These are phyloP conservation scores for Caracal caracal DNA, from an alignment of 2,113 vertebrate genomes.

Conservation along the genomic window DNA sequence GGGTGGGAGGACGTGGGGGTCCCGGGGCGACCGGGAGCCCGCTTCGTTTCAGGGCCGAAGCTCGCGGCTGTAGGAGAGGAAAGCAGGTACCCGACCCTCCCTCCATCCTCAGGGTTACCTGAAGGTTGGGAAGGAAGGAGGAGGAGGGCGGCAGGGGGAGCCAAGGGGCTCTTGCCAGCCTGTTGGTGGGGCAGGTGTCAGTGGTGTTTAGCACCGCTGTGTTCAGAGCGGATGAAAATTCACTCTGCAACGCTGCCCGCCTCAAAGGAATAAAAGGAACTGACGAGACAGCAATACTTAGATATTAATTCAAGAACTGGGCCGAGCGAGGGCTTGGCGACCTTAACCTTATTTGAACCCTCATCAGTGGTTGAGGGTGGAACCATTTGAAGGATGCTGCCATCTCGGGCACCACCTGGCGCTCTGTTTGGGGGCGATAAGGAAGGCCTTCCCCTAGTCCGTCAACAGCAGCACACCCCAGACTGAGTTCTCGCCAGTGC, in stretches of 20 bases:
- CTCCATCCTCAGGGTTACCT: background rate
- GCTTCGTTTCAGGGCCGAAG: background rate
- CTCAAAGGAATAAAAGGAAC: background rate
- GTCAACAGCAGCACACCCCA: background rate
- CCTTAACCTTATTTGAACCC: background rate
- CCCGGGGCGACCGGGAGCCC: background rate
- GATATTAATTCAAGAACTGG: background rate
- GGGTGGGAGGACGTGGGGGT: background rate
- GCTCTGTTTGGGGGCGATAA: background rate
- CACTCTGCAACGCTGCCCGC: background rate
- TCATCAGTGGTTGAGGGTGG: background rate
- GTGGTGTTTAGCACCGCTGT: background rate
- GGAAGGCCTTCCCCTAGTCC: background rate
- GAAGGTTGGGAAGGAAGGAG: background rate
- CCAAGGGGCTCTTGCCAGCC: background rate
- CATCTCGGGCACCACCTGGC: background rate
- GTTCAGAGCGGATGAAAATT: background rate
- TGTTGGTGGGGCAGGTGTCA: background rate
- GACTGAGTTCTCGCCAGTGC: background rate
- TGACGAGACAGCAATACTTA: background rate
- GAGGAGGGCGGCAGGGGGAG: background rate
- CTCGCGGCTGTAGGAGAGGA: background rate
- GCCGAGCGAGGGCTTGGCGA: background rate
- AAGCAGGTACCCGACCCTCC: background rate
- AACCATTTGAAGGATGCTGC: background rate